Conservation (phyloP, 2,888 invertebrate genomes). For the Lamellibrachia columna region DNA sequence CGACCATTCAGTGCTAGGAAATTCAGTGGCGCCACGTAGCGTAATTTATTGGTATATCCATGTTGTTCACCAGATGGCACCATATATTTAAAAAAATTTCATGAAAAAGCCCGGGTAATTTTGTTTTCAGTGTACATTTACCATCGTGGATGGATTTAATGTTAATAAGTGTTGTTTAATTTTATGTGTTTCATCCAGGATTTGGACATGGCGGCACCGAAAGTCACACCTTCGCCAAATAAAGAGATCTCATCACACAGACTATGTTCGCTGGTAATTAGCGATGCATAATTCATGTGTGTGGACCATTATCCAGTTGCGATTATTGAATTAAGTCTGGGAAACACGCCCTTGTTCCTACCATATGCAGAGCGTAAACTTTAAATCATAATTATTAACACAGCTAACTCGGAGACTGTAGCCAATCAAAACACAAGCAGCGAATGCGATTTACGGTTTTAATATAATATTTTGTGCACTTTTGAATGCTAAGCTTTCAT, state of each 20-base stretch:
- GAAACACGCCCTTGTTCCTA: neutral
- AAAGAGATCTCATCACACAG: neutral
- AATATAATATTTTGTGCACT: neutral
- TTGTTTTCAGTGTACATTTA: neutral
- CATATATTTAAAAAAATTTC: neutral
- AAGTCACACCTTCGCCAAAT: slow-evolving; percentile 36
- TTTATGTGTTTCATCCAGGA: slow-evolving; percentile 28
- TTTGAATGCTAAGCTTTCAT: neutral
- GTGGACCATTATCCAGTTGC: neutral
- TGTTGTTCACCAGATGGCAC: neutral
- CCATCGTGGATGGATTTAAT: neutral
- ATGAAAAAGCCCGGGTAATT: no score
- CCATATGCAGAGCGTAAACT: neutral
- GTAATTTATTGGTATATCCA: neutral
- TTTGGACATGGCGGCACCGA: slow-evolving; percentile 40
- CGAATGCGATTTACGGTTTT: neutral
- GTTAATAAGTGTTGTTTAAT: neutral
- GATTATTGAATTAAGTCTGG: neutral
- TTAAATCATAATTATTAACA: neutral
- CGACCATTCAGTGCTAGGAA: no score
- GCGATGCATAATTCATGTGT: no score
- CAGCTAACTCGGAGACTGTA: neutral
- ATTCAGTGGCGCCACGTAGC: neutral
- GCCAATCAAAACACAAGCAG: neutral
- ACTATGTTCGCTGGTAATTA: neutral